Percentiles rank a stretch among this genome's conserved stretches.
phyloP scores from a whole-genome alignment of 2,797 vertebrate genomes.

The Columba guinea region DNA sequence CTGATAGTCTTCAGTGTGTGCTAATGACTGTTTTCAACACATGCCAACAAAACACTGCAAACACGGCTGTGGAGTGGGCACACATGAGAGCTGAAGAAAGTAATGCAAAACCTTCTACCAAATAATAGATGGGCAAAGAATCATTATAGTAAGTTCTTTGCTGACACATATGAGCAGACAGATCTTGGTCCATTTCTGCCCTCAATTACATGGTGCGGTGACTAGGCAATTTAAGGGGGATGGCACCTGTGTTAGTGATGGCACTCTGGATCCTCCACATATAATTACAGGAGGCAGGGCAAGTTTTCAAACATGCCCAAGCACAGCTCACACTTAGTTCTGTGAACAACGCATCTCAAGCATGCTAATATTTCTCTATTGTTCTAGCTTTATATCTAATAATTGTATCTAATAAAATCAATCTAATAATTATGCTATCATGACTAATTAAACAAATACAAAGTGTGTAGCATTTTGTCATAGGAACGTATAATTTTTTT shows the following conservation, averaged over 20 bases:
- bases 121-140: slow-evolving; percentile 11
- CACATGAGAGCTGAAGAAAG: background rate
- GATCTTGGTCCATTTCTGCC: background rate
- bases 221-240: background rate
- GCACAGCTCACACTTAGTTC: background rate
- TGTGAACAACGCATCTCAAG: background rate
- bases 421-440: background rate
- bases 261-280: background rate
- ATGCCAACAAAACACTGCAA: slow-evolving; percentile 38
- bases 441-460: background rate
- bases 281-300: background rate
- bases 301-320: background rate
- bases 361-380: background rate
- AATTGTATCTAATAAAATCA: background rate
- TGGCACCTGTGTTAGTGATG: background rate
- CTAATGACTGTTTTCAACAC: slow-evolving; percentile 72
- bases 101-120: background rate
- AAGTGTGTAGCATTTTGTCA: background rate
- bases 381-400: background rate
- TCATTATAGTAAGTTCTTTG: slow-evolving; percentile 17
- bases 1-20: slow-evolving; percentile 59
- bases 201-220: background rate
- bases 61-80: slow-evolving; percentile 24
- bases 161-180: background rate
- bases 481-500: background rate